Base-by-base conservation (phyloP, 2,113 vertebrate species). In the Sturnus vulgaris region DNA sequence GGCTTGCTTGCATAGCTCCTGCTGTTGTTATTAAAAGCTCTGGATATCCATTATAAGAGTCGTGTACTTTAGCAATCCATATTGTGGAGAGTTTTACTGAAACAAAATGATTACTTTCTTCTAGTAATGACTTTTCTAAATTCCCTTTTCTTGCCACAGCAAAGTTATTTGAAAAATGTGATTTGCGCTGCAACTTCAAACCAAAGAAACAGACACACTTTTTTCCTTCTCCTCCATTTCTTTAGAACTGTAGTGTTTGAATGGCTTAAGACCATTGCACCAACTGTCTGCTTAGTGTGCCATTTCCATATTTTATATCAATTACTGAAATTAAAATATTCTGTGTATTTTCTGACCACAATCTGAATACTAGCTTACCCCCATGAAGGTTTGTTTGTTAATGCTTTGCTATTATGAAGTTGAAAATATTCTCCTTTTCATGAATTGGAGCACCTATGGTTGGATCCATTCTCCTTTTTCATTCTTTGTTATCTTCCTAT, bases 21-120 rank as follows among this genome's bases (percentile, higher is more conserved):
- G 82, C 84, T 91, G 79, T 52, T 92, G 47, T 80, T 93, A 63
- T 19, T 80, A 75, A 90, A 94, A 95, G 64, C 33, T 83, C 63
- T 92, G 60, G 68, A 66, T 83, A 92, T 88, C 71, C 55, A 70
- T 53, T 94, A 24, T 50, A 81, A 70, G 68, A 72, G 63, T 82
- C 9, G 11, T 39, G 60, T 52, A 53, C 31, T 88, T 94, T 47
- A 93, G 42, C 37, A 73, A 61, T 70, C 59, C 21, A 8, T 30
- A 83, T 42, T 53, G 30, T 47, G 18, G 47, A 91, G 37, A 69
- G 2, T 9, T 76, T 89, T 86, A 61, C 55, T 63, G 56, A 93
- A 90, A 82, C 14, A 77, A 87, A 86, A 90, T 49, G 2, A 59
- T 55, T 91, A 18, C 8, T 69, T 87, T 71, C 11, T n/a, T 85